phyloP scores from a whole-genome alignment of 2,888 invertebrate species.

The Phalangium opilio region DNA sequence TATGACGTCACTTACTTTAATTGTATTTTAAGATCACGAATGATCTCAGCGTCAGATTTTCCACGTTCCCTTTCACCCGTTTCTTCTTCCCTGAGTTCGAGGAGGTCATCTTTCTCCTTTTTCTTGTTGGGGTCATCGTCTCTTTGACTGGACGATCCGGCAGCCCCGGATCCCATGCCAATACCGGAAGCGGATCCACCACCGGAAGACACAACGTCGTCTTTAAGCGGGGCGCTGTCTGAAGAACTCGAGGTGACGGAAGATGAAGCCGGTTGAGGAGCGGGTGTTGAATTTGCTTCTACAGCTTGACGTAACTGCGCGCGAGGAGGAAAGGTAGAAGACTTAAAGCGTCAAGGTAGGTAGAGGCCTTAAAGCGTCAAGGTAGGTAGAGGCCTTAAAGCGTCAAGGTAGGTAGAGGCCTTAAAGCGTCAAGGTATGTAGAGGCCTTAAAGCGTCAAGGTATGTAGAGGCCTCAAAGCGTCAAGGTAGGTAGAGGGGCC shows the following conservation, averaged over 20 bases:
- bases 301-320: background rate
- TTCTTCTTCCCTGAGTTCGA: constrained; percentile 12
- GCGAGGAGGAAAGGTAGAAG: too few relatives aligned
- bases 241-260: constrained; percentile 10
- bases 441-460: too few relatives aligned
- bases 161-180: constrained; percentile 19
- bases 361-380: too few relatives aligned
- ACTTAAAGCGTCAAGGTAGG: too few relatives aligned
- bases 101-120: constrained; percentile 27
- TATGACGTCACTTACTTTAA: constrained; percentile 52
- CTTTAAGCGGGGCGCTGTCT: constrained; percentile 12
- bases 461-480: too few relatives aligned
- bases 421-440: too few relatives aligned
- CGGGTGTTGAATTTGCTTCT: background rate
- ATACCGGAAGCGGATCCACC: constrained; percentile 8
- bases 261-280: too few relatives aligned
- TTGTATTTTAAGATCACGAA: constrained; percentile 76
- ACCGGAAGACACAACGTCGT: constrained; percentile 12
- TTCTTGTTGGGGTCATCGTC: constrained; percentile 29
- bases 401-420: too few relatives aligned
- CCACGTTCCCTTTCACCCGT: constrained; percentile 24
- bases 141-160: constrained; percentile 1
- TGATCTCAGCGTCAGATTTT: constrained; percentile 48
- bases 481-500: too few relatives aligned
- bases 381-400: too few relatives aligned